Conservation (phyloP, 1,140 invertebrate genomes). For the Lasioglossum albipes region DNA sequence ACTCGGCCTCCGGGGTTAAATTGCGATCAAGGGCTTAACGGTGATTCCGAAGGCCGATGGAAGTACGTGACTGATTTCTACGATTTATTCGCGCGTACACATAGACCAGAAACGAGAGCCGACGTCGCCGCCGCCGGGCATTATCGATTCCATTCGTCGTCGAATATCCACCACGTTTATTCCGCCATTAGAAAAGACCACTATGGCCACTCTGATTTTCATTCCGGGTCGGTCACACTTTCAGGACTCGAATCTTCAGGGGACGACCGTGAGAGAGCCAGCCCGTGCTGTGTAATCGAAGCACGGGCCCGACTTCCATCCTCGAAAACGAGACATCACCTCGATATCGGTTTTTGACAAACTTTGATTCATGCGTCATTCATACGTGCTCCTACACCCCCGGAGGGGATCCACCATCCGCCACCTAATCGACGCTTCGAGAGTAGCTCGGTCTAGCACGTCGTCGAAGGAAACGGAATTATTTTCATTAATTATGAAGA, state of each 20-base stretch:
- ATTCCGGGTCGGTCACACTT: background rate
- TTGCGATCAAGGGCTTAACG: conserved; percentile 79
- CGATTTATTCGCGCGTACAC: conserved; percentile 63
- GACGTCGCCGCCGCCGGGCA: conserved; percentile 20
- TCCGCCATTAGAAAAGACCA: conserved; percentile 24
- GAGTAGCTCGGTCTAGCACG: too few species aligned
- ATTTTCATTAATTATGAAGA: background rate
- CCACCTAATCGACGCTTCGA: too few species aligned
- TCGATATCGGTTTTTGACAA: conserved; percentile 32
- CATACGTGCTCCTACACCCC: too few species aligned
- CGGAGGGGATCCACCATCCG: too few species aligned
- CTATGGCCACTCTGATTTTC: conserved; percentile 28
- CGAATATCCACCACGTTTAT: conserved; percentile 27
- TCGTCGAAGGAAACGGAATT: background rate
- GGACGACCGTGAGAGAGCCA: background rate
- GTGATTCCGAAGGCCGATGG: conserved; percentile 76
- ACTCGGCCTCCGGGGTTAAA: conserved; percentile 74
- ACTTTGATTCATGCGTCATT: too few species aligned
- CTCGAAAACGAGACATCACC: too few species aligned
- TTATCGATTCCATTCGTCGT: conserved; percentile 57
- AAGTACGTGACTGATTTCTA: conserved; percentile 71
- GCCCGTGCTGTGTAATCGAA: conserved; percentile 48
- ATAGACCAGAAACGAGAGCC: background rate
- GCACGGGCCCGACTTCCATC: background rate
- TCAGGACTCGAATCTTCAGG: conserved; percentile 17